Evolutionary conservation across 2,888 invertebrate species (phyloP).

Genomic region (Scaptomyza flava): DNA sequence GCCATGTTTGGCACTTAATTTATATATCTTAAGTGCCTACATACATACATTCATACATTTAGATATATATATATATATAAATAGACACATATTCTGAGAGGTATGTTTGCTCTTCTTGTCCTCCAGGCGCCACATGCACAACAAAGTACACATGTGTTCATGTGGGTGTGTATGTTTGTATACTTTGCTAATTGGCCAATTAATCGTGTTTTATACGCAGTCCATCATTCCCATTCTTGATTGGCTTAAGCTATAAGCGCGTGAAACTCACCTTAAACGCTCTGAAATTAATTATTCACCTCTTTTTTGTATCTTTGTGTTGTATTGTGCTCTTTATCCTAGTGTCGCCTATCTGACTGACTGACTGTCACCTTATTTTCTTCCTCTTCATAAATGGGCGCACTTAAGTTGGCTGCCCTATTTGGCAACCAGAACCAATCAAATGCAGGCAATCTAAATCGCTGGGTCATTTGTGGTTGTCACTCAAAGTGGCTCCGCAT

Average conservation of each 20-base stretch:
- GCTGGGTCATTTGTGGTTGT: constrained; percentile 43
- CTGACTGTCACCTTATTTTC: constrained; percentile 3
- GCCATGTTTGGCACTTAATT: constrained; percentile 77
- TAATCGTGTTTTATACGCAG: constrained; percentile 9
- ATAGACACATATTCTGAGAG: neutral
- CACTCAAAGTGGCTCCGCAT: neutral
- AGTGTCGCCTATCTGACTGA: constrained; percentile 44
- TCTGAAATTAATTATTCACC: constrained; percentile 76
- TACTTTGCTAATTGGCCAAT: constrained; percentile 74
- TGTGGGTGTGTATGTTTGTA: constrained; percentile 31
- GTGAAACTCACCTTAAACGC: constrained; percentile 70
- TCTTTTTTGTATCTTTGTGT: constrained; percentile 16
- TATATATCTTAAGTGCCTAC: constrained; percentile 75
- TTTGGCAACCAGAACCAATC: constrained; percentile 43
- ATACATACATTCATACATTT: too few species aligned
- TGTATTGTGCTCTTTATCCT: too few species aligned
- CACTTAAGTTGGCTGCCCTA: constrained; percentile 41
- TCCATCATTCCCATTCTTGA: constrained; percentile 32
- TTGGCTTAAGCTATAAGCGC: too few species aligned
- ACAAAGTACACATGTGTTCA: neutral
- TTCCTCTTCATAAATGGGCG: constrained; percentile 53
- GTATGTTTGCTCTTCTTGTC: constrained; percentile 25
- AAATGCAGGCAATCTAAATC: constrained; percentile 58
- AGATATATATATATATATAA: neutral
- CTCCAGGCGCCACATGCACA: constrained; percentile 69